Percentiles rank a stretch among this genome's conserved stretches.
Evolutionary conservation across 2,888 invertebrate genomes (phyloP).

Genomic region (Ceraclea dissimilis): DNA sequence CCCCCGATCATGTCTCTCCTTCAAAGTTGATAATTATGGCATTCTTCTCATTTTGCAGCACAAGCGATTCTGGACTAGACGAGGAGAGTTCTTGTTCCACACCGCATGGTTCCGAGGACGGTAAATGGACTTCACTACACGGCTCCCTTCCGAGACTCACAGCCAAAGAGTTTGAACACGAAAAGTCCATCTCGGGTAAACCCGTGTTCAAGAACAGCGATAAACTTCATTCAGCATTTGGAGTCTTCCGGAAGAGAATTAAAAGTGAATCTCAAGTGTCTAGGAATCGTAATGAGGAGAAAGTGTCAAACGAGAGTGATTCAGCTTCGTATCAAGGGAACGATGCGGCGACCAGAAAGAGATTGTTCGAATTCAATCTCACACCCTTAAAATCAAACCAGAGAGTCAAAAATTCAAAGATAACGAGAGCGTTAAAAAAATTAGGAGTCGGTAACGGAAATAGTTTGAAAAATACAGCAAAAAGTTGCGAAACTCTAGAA

Average conservation of each 20-base stretch:
- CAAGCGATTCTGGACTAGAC: slow-evolving; percentile 28
- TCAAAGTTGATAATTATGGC: too few relatives aligned
- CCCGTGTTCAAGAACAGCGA: slow-evolving; percentile 31
- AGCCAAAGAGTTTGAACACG: background rate
- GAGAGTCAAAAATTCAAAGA: slow-evolving; percentile 44
- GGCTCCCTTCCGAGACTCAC: slow-evolving; percentile 29
- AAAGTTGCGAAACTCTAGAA: slow-evolving; percentile 45
- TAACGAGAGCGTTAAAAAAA: slow-evolving; percentile 37
- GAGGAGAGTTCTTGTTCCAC: slow-evolving; percentile 27
- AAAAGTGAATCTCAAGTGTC: slow-evolving; percentile 44
- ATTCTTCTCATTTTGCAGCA: slow-evolving; percentile 13
- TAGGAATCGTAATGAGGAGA: slow-evolving; percentile 21
- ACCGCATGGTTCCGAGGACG: slow-evolving; percentile 11
- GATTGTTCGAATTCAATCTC: slow-evolving; percentile 41
- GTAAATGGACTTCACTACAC: slow-evolving; percentile 28
- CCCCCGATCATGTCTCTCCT: too few relatives aligned
- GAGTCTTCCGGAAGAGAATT: slow-evolving; percentile 41
- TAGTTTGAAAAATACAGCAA: slow-evolving; percentile 10
- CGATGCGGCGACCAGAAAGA: slow-evolving; percentile 40
- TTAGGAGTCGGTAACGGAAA: slow-evolving; percentile 34
- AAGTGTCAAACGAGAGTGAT: slow-evolving; percentile 7
- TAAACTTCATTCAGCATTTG: slow-evolving; percentile 33
- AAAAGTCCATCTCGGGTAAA: slow-evolving; percentile 16
- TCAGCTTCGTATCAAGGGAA: slow-evolving; percentile 26
- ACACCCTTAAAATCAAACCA: slow-evolving; percentile 37